Percentiles rank a stretch among this genome's conserved stretches.
Evolutionary conservation across 2,888 invertebrate species (phyloP).

Genomic region (Meta bourneti): DNA sequence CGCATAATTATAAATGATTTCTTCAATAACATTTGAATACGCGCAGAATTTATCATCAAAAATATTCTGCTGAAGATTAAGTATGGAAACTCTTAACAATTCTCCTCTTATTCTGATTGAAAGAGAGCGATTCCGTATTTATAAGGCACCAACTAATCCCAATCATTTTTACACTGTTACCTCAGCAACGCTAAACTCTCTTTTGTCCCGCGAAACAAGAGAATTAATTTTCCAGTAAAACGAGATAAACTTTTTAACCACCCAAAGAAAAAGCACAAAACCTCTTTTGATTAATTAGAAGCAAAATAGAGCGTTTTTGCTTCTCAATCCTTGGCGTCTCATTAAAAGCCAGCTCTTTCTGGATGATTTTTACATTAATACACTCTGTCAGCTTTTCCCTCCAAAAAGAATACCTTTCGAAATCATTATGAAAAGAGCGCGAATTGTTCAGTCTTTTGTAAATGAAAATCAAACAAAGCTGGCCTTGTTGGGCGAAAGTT

Average conservation of each 20-base stretch:
- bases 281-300: slow-evolving; percentile 40
- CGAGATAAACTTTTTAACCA: slow-evolving; percentile 11
- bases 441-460: slow-evolving; percentile 49
- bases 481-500: slow-evolving; percentile 6
- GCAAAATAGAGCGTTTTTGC: slow-evolving; percentile 14
- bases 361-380: slow-evolving; percentile 16
- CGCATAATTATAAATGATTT: background rate
- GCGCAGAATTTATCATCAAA: background rate
- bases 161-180: background rate
- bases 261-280: background rate
- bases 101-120: background rate
- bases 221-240: slow-evolving; percentile 25
- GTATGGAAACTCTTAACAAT: background rate
- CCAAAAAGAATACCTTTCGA: background rate
- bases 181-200: background rate
- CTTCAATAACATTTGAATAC: background rate
- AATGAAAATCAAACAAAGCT: slow-evolving; percentile 39
- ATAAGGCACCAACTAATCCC: background rate
- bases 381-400: slow-evolving; percentile 19
- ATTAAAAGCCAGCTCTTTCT: slow-evolving; percentile 35
- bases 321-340: background rate
- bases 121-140: background rate
- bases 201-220: background rate
- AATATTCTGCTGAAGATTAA: background rate
- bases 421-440: slow-evolving; percentile 10